Conservation (phyloP, 2,888 invertebrate species). For the Temnothorax unifasciatus region DNA sequence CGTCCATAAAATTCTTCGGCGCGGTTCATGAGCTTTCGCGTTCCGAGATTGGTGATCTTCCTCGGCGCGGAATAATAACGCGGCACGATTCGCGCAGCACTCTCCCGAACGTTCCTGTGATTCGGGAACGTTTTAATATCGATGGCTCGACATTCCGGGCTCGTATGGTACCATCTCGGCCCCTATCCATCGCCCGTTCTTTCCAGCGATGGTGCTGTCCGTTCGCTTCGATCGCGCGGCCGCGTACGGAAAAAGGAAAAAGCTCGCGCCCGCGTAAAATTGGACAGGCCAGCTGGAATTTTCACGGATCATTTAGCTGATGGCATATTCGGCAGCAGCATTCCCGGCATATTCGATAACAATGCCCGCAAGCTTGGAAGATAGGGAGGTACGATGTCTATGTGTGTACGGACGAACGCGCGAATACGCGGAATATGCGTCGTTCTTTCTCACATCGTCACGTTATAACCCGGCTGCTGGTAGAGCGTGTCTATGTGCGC, state of each 20-base stretch:
- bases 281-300: conserved; percentile 77
- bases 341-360: conserved; percentile 81
- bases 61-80: conserved; percentile 65
- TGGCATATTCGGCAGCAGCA: conserved; percentile 80
- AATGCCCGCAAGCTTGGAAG: conserved; percentile 58
- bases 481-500: conserved; percentile 42
- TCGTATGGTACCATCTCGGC: conserved; percentile 14
- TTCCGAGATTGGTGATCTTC: conserved; percentile 58
- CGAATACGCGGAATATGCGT: conserved; percentile 17
- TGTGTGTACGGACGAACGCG: neutral
- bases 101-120: conserved; percentile 67
- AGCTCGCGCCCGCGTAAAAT: conserved; percentile 74
- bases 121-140: conserved; percentile 79
- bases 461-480: conserved; percentile 58
- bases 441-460: conserved; percentile 57
- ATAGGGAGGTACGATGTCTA: conserved; percentile 12
- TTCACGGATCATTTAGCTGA: conserved; percentile 83
- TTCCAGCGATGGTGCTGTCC: conserved; percentile 39
- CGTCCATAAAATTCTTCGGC: neutral
- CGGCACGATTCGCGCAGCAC: conserved; percentile 71
- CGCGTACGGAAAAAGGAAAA: conserved; percentile 58
- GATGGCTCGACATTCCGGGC: conserved; percentile 64
- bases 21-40: conserved; percentile 28
- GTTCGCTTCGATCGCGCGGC: conserved; percentile 30
- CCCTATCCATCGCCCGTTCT: conserved; percentile 56